Conservation (phyloP, 2,888 invertebrate species). For the Gnatocerus cornutus region DNA sequence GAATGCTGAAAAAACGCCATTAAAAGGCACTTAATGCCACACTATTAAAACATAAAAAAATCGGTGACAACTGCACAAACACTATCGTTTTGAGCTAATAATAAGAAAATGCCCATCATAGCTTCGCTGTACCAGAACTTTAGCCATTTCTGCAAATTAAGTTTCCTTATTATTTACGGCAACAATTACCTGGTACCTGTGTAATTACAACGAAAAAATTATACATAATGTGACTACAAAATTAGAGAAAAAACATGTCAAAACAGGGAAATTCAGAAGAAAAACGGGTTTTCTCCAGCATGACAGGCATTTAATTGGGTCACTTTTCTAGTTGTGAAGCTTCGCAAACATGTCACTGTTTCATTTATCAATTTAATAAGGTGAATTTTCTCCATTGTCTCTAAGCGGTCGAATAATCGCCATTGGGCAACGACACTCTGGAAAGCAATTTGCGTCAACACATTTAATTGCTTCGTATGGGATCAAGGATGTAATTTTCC, state of each 20-base stretch:
- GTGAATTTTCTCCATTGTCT: conserved; percentile 35
- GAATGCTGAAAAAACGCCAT: background rate
- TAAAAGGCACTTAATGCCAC: background rate
- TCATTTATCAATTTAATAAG: background rate
- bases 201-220: conserved; percentile 19
- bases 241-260: conserved; percentile 12
- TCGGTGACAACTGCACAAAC: conserved; percentile 1
- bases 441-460: conserved; percentile 28
- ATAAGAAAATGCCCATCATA: background rate
- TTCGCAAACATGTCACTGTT: too few relatives aligned
- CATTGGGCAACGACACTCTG: conserved; percentile 24
- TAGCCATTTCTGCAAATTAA: conserved; percentile 7
- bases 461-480: conserved; percentile 36
- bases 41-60: background rate
- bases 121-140: conserved; percentile 10
- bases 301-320: too few relatives aligned
- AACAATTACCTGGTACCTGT: conserved; percentile 30
- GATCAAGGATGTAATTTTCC: conserved; percentile 45
- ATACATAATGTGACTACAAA: conserved; percentile 16
- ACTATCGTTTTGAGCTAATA: background rate
- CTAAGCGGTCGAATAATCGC: conserved; percentile 28
- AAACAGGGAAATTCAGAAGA: conserved; percentile 27
- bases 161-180: conserved; percentile 25
- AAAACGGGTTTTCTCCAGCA: too few relatives aligned
- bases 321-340: too few relatives aligned